Base-by-base conservation (phyloP, 2,113 vertebrate genomes). In the Planiliza haematocheilus region DNA sequence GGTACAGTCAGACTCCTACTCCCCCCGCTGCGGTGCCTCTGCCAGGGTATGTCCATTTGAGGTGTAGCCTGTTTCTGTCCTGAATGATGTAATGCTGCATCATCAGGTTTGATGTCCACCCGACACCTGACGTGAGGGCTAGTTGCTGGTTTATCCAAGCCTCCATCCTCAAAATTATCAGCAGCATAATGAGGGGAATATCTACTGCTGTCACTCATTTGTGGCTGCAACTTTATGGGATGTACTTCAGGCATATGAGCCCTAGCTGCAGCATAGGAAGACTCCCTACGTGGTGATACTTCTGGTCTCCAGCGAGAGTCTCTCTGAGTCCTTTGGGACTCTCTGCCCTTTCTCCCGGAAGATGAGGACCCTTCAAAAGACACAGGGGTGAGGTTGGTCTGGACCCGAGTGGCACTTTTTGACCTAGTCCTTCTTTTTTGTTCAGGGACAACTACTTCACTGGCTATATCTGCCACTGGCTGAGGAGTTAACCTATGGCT, bases 81-180 rank as follows among this genome's bases (percentile, higher is more conserved):
- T 0, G 94, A 81, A 8, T 97, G 95, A 79, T 95, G 93, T 56
- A 95, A 80, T 50, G 94, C 94, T 0, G 92, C 92, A 45, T 95
- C 94, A 1, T 97, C 97, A 0, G 97, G 97, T 83, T 97, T 98
- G 78, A 99, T 97, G 87, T 98, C 97, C 55, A 99, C 88, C 9
- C 97, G 94, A 83, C 96, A 98, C 68, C 95, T 94, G 59, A 99
- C 97, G 1, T 99, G 97, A 51, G 96, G 95, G 21, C 94, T 96
- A 2, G 95, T 92, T 0, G 93, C 94, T 5, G 93, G 72, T 78
- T 95, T 95, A 17, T 85, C 59, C 0, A 91, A 87, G 0, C 76
- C 89, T 10, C 82, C 93, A 14, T 96, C 95, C 6, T 95, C 95
- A 3, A 87, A 84, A 85, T 93, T 93, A 67, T 96, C 95, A 24